A percentile compares a stretch with the other conserved stretches of the same genome.
phyloP scores from a whole-genome alignment of 2,797 vertebrate species.

The Allobates femoralis region DNA sequence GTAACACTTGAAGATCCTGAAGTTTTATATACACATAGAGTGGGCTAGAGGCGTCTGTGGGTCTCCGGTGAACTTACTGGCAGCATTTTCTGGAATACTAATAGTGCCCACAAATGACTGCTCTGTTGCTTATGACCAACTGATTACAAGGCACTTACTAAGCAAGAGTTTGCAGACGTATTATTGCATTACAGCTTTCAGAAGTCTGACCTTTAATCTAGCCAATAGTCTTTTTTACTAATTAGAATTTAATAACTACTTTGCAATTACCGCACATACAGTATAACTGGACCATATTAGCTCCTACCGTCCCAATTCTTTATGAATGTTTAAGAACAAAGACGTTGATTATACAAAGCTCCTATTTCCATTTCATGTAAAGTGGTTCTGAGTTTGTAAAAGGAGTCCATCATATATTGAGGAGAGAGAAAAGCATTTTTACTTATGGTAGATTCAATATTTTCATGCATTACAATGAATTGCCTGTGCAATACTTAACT shows the following conservation, averaged over 20 bases:
- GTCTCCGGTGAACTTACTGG: neutral
- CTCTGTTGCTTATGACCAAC: neutral
- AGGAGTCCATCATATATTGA: too few species aligned
- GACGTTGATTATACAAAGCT: neutral
- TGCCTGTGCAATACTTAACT: too few species aligned
- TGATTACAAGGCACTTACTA: conserved; percentile 17
- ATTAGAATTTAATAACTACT: neutral
- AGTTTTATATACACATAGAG: conserved; percentile 16
- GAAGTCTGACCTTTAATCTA: conserved; percentile 6
- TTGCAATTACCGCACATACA: neutral
- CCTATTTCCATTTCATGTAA: too few species aligned
- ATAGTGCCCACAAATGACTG: neutral
- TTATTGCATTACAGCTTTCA: conserved; percentile 7
- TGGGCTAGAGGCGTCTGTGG: neutral
- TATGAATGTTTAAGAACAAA: neutral
- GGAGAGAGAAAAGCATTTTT: too few species aligned
- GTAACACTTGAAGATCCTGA: neutral
- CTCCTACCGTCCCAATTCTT: too few species aligned
- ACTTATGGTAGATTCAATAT: too few species aligned
- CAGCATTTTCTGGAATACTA: neutral
- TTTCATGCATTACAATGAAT: too few species aligned
- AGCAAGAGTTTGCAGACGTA: neutral
- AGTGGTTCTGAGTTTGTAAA: too few species aligned
- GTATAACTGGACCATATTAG: neutral
- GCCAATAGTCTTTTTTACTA: neutral